phyloP scores from a whole-genome alignment of 2,797 vertebrate genomes.

The Sardinella longiceps region DNA sequence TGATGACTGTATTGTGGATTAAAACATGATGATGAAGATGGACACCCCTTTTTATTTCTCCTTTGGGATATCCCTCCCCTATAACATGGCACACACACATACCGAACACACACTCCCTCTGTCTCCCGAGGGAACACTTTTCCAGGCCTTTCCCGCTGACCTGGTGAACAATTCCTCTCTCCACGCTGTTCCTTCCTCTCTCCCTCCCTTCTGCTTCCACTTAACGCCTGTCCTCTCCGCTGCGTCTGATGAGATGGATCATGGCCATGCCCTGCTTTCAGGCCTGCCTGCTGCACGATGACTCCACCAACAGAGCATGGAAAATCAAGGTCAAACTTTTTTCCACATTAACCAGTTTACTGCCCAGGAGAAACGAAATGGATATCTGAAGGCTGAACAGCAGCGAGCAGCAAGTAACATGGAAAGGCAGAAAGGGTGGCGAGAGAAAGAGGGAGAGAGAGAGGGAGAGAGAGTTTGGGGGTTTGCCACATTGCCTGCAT shows the following conservation, averaged over 20 bases:
- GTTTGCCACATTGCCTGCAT: not conserved
- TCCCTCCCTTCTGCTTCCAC: conserved; percentile 43
- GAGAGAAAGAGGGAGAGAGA: not conserved
- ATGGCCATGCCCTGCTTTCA: conserved; percentile 35
- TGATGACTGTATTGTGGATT: not conserved
- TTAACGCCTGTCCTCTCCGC: conserved; percentile 29
- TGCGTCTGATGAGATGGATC: conserved; percentile 22
- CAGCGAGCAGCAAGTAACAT: conserved; percentile 7
- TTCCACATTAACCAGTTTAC: conserved; percentile 73
- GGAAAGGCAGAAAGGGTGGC: not conserved
- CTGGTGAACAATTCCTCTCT: conserved; percentile 44
- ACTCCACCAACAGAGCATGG: conserved; percentile 59
- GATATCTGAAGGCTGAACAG: conserved; percentile 56
- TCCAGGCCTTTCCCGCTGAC: conserved; percentile 50
- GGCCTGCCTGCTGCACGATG: conserved; percentile 48
- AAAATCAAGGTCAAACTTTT: conserved; percentile 71
- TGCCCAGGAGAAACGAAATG: conserved; percentile 60
- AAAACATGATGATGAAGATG: too few relatives aligned
- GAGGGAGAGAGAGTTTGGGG: not conserved
- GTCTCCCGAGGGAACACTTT: conserved; percentile 18
- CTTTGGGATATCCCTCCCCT: not conserved
- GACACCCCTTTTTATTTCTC: not conserved
- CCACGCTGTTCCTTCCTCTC: not conserved
- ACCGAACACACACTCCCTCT: conserved; percentile 17
- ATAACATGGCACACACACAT: not conserved